A percentile compares a stretch with the other conserved stretches of the same genome.
These are phyloP conservation scores for Cataglyphis livida DNA, from an alignment of 2,888 invertebrate species.

Conservation along the genomic window DNA sequence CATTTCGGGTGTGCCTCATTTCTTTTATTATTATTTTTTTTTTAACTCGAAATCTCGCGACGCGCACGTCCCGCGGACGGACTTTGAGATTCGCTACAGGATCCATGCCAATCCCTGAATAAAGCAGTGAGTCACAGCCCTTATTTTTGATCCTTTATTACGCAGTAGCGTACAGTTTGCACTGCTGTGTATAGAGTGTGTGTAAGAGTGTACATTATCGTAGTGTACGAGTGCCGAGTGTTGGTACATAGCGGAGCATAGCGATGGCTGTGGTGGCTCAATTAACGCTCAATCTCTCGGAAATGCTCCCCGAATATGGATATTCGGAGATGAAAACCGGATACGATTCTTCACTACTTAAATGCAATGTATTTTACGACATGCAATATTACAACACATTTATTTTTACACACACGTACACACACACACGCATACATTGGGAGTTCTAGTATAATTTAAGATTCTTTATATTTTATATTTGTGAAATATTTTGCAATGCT, in stretches of 20 bases:
- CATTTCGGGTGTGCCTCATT: slow-evolving; percentile 13
- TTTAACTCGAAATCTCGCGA: slow-evolving; percentile 62
- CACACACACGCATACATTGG: not conserved
- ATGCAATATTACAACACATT: not conserved
- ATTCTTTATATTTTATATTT: not conserved
- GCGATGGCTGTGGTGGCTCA: slow-evolving; percentile 20
- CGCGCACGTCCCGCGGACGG: slow-evolving; percentile 69
- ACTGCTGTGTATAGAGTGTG: slow-evolving; percentile 47
- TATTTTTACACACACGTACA: not conserved
- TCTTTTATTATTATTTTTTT: slow-evolving; percentile 48
- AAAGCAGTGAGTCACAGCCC: slow-evolving; percentile 76
- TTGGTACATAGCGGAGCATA: slow-evolving; percentile 26
- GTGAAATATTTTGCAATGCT: not conserved
- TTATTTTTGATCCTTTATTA: slow-evolving; percentile 72
- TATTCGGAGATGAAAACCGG: not conserved
- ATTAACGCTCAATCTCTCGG: slow-evolving; percentile 20
- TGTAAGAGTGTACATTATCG: slow-evolving; percentile 45
- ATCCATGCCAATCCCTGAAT: slow-evolving; percentile 75
- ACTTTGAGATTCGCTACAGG: slow-evolving; percentile 73
- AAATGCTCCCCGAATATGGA: not conserved
- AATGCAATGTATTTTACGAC: not conserved
- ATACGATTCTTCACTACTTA: not conserved
- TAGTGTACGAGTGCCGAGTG: slow-evolving; percentile 22
- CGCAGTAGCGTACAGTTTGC: slow-evolving; percentile 70
- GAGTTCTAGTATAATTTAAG: not conserved